A percentile compares a stretch with the other conserved stretches of the same genome.
phyloP scores from a whole-genome alignment of 1,140 invertebrate species.

The Lepeophtheirus salmonis region DNA sequence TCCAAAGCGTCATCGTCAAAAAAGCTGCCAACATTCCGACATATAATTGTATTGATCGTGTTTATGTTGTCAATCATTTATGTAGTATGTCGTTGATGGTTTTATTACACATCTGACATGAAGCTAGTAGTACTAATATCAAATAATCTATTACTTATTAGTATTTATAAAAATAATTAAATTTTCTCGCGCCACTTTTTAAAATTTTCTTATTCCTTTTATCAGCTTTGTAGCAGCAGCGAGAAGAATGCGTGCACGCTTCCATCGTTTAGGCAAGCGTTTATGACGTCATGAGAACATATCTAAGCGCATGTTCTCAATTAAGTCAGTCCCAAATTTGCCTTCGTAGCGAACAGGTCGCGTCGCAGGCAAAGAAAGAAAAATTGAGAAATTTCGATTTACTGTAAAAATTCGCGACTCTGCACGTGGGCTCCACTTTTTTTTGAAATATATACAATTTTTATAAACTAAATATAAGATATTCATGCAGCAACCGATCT shows the following conservation, averaged over 20 bases:
- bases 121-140: too few species aligned
- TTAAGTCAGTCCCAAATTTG: neutral
- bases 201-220: neutral
- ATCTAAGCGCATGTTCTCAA: neutral
- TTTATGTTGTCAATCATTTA: too few species aligned
- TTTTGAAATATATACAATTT: neutral
- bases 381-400: neutral
- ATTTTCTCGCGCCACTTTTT: neutral
- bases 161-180: too few species aligned
- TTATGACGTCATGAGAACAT: neutral
- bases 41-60: too few species aligned
- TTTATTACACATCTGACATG: too few species aligned
- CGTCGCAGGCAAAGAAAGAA: neutral
- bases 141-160: too few species aligned
- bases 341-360: neutral
- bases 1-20: too few species aligned
- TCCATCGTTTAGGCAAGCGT: neutral
- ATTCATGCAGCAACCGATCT: conserved; percentile 34
- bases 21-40: too few species aligned
- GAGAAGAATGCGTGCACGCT: too few species aligned
- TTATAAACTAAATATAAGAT: neutral
- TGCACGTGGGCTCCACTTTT: neutral
- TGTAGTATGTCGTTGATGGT: too few species aligned
- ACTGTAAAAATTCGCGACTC: neutral
- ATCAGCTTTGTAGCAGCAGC: too few species aligned